These are phyloP conservation scores for Schizotus pectinicornis DNA, from an alignment of 2,888 invertebrate genomes.

Conservation along the genomic window DNA sequence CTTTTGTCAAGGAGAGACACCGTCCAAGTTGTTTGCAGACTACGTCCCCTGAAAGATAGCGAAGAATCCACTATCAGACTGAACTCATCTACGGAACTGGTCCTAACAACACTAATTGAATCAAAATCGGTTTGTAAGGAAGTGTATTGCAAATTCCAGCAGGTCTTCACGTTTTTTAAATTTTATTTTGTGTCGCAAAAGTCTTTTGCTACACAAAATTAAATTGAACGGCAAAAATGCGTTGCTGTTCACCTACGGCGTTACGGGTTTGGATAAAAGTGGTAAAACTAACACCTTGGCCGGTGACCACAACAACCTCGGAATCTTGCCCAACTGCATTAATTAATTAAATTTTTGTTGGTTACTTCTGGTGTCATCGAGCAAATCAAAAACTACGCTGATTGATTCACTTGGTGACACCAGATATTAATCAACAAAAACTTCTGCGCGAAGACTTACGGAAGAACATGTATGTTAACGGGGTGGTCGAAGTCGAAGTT, in stretches of 20 bases:
- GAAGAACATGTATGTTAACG: conserved; percentile 93
- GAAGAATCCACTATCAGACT: conserved; percentile 71
- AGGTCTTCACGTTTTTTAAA: conserved; percentile 82
- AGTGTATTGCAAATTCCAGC: conserved; percentile 79
- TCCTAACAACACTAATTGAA: conserved; percentile 70
- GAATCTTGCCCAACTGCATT: conserved; percentile 89
- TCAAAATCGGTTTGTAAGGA: conserved; percentile 65
- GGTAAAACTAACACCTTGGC: conserved; percentile 98
- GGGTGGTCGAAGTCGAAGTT: conserved; percentile 92
- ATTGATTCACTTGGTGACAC: conserved; percentile 94
- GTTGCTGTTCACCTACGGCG: conserved; percentile 95
- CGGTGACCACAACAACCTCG: conserved; percentile 73
- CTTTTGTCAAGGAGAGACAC: conserved; percentile 65
- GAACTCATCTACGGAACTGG: conserved; percentile 70
- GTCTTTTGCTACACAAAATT: conserved; percentile 85
- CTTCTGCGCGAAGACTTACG: conserved; percentile 86
- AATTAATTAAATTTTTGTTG: conserved; percentile 93
- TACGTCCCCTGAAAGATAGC: conserved; percentile 78
- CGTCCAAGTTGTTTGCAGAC: conserved; percentile 87
- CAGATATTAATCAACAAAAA: conserved; percentile 82
- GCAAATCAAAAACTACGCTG: conserved; percentile 98
- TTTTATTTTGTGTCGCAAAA: conserved; percentile 85
- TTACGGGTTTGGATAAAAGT: conserved; percentile 95
- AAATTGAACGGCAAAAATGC: conserved; percentile 90
- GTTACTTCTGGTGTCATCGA: too few relatives aligned